Conservation (phyloP, 2,888 invertebrate genomes). For the Tipula lateralis region DNA sequence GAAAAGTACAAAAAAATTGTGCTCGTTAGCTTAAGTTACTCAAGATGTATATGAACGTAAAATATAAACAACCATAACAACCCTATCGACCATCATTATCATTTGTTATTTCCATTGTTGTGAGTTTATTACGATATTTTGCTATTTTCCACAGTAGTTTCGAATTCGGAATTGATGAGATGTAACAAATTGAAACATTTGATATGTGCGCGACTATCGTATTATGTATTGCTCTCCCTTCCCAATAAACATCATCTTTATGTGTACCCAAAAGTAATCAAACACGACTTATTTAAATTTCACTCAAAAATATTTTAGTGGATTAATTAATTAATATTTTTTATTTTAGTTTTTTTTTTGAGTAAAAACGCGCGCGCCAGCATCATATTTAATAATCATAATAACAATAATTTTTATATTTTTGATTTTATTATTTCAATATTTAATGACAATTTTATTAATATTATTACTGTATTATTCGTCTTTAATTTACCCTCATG, state of each 20-base stretch:
- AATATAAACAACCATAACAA: background rate
- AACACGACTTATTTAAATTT: background rate
- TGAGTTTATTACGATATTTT: background rate
- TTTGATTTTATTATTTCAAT: constrained; percentile 19
- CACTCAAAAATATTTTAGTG: background rate
- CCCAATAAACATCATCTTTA: background rate
- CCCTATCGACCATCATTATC: constrained; percentile 9
- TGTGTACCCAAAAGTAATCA: background rate
- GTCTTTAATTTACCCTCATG: background rate
- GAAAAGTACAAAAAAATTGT: background rate
- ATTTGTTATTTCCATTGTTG: background rate
- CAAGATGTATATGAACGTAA: background rate
- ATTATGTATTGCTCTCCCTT: background rate
- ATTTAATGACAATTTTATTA: constrained; percentile 19
- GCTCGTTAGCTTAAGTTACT: background rate
- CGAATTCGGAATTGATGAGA: background rate
- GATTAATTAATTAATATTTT: background rate
- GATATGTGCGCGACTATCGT: background rate
- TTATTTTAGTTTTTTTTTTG: background rate
- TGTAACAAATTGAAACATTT: background rate
- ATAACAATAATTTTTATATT: background rate
- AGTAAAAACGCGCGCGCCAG: background rate
- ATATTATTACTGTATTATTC: background rate
- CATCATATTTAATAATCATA: background rate
- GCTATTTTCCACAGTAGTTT: background rate